phyloP scores from a whole-genome alignment of 1,140 invertebrate species.

The Hermetia illucens region DNA sequence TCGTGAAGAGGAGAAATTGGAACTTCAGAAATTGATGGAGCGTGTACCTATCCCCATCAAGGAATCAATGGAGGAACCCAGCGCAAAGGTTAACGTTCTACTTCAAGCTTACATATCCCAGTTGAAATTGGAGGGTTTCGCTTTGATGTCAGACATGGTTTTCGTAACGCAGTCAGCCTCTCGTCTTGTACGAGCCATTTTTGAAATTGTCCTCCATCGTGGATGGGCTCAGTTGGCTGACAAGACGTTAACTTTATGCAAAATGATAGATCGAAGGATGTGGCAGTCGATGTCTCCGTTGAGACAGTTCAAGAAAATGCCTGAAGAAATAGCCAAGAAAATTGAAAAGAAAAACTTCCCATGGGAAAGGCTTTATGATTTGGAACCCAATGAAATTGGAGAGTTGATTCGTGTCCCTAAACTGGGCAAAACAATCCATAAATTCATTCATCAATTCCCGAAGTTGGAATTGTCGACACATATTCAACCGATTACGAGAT shows the following conservation, averaged over 20 bases:
- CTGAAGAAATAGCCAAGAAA: slow-evolving; percentile 94
- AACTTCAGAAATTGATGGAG: slow-evolving; percentile 94
- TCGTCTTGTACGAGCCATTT: slow-evolving; percentile 90
- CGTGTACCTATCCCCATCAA: slow-evolving; percentile 98
- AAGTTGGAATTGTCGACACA: slow-evolving; percentile 89
- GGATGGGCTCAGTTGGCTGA: slow-evolving; percentile 98
- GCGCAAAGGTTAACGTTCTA: slow-evolving; percentile 88
- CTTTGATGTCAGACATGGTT: slow-evolving; percentile 98
- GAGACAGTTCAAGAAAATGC: slow-evolving; percentile 95
- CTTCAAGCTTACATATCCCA: slow-evolving; percentile 98
- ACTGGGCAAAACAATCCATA: slow-evolving; percentile 93
- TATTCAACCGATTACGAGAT: slow-evolving; percentile 94
- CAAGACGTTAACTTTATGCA: slow-evolving; percentile 89
- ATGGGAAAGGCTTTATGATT: slow-evolving; percentile 87
- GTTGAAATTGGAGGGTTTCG: slow-evolving; percentile 95
- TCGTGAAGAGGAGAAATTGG: slow-evolving; percentile 95
- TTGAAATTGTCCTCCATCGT: slow-evolving; percentile 78
- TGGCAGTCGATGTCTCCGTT: slow-evolving; percentile 99
- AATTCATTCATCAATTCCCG: slow-evolving; percentile 95
- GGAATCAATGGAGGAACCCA: slow-evolving; percentile 96
- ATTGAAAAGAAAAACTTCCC: slow-evolving; percentile 97
- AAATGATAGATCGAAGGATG: slow-evolving; percentile 98
- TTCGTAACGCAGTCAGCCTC: slow-evolving; percentile 97
- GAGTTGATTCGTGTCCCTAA: slow-evolving; percentile 93
- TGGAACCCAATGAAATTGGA: slow-evolving; percentile 94